These are phyloP conservation scores for Piprites chloris DNA, from an alignment of 2,113 vertebrate species.

Conservation along the genomic window DNA sequence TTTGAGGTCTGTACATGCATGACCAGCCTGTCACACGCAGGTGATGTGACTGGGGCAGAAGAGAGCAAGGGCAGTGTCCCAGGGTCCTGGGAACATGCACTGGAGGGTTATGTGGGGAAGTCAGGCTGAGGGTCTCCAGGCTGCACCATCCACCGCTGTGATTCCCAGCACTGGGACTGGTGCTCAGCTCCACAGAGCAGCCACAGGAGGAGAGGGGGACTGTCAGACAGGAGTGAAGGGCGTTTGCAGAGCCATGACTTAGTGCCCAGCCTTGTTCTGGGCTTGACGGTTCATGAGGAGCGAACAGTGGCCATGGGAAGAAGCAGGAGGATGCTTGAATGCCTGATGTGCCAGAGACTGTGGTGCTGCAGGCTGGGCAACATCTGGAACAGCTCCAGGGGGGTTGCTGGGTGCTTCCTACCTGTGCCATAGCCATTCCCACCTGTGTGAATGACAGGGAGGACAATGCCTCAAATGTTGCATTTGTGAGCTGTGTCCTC, in stretches of 20 bases:
- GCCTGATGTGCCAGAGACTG: not conserved
- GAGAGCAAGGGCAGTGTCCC: not conserved
- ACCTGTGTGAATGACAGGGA: not conserved
- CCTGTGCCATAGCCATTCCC: not conserved
- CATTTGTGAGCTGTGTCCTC: not conserved
- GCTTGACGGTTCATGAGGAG: not conserved
- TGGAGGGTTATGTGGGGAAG: not conserved
- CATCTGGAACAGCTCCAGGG: not conserved
- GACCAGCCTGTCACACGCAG: not conserved
- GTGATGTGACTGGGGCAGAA: not conserved
- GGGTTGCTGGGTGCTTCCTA: not conserved
- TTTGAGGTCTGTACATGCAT: not conserved
- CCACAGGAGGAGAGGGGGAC: not conserved
- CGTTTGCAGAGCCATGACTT: not conserved
- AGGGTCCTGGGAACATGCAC: not conserved
- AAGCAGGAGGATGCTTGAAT: not conserved
- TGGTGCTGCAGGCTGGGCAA: not conserved
- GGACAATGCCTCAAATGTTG: not conserved
- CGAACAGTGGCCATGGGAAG: not conserved
- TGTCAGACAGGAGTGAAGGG: not conserved
- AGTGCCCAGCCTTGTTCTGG: not conserved
- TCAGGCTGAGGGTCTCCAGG: not conserved
- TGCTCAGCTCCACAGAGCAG: not conserved
- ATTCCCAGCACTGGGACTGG: not conserved
- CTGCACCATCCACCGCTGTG: fast-evolving